Conservation (phyloP, 2,113 vertebrate species). For the Pygathrix nemaeus region DNA sequence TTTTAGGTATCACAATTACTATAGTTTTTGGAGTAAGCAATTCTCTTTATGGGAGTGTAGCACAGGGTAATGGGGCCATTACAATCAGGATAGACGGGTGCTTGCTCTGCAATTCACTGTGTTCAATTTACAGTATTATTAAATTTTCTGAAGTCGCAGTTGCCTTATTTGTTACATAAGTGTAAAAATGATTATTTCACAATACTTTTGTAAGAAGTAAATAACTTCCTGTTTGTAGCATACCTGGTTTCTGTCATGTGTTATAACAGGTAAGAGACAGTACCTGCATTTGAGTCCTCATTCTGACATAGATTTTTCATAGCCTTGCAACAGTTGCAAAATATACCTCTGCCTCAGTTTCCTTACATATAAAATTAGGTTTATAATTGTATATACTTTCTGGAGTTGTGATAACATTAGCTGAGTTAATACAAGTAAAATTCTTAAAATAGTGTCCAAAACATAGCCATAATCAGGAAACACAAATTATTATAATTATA, state of each 20-base stretch:
- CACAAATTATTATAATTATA: background rate
- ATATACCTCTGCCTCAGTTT: background rate
- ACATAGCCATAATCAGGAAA: background rate
- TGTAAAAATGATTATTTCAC: background rate
- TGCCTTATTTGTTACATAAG: background rate
- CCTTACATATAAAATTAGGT: background rate
- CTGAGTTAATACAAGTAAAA: background rate
- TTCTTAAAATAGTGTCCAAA: background rate
- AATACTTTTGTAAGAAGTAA: background rate
- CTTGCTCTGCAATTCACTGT: background rate
- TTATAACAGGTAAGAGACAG: background rate
- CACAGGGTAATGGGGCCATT: background rate
- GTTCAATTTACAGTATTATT: background rate
- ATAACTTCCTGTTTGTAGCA: background rate
- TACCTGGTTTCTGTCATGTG: background rate
- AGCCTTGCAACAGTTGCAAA: background rate
- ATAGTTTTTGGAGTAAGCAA: background rate
- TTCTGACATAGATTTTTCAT: background rate
- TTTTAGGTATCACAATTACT: background rate
- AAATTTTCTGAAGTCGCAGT: background rate
- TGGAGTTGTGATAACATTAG: background rate
- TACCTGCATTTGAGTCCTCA: background rate
- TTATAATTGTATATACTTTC: background rate
- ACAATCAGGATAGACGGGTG: rapidly evolving
- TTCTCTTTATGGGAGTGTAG: background rate